Conservation (phyloP, 92 coral and sea anemone species). For the Umimayanthus kanabou region DNA sequence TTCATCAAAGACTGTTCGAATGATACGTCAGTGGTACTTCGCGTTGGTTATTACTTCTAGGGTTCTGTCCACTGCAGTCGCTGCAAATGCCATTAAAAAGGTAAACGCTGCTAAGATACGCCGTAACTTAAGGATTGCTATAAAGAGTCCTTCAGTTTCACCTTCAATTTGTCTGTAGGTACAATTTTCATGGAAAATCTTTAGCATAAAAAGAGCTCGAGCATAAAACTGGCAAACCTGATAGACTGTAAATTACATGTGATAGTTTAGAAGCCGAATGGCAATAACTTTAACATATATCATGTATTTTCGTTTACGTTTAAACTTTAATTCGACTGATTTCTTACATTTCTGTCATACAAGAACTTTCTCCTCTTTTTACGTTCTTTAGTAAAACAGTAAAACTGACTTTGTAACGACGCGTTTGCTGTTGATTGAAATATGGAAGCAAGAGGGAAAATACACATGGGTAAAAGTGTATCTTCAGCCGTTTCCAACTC, state of each 20-base stretch:
- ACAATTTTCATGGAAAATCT: neutral
- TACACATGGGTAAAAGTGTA: neutral
- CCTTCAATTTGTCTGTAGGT: neutral
- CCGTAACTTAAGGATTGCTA: neutral
- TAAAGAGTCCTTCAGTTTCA: too few relatives aligned
- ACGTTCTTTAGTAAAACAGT: neutral
- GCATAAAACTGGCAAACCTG: neutral
- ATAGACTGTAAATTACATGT: neutral
- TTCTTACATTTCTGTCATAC: neutral
- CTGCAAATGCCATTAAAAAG: slow-evolving; percentile 10
- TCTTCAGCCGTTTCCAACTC: neutral
- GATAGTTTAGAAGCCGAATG: neutral
- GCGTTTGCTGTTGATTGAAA: neutral
- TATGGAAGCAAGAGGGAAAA: neutral
- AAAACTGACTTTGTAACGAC: neutral
- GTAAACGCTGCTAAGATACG: neutral
- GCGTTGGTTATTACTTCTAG: slow-evolving; percentile 5
- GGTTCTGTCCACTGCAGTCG: neutral
- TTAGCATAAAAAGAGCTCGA: neutral
- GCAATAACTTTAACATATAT: neutral
- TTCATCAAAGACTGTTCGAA: slow-evolving; percentile 52
- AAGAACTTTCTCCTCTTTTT: neutral
- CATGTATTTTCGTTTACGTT: slow-evolving; percentile 14
- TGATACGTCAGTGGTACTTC: neutral
- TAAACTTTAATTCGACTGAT: slow-evolving; percentile 1